Evolutionary conservation across 2,797 vertebrate genomes (phyloP).

Genomic region (Chaetophractus vellerosus): DNA sequence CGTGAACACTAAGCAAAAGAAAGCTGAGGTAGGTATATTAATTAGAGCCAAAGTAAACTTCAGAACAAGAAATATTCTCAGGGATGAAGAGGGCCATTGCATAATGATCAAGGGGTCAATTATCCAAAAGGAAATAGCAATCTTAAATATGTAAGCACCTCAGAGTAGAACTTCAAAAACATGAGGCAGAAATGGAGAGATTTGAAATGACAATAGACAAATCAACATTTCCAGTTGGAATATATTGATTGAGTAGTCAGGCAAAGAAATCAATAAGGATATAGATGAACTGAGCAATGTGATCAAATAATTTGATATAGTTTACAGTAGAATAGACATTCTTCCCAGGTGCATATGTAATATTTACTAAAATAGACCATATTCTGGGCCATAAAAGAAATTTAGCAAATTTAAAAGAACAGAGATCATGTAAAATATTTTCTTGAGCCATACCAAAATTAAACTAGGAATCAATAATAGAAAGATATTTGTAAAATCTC

Average conservation of each 20-base stretch:
- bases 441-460: constrained; percentile 2
- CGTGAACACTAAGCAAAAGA: neutral
- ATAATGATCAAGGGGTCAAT: neutral
- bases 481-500: constrained; percentile 14
- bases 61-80: constrained; percentile 28
- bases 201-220: too few species aligned
- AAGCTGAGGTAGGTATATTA: neutral
- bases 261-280: too few species aligned
- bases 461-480: constrained; percentile 57
- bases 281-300: too few species aligned
- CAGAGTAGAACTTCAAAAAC: neutral
- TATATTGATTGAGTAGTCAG: too few species aligned
- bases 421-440: neutral
- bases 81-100: neutral
- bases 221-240: too few species aligned
- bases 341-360: neutral
- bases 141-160: neutral
- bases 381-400: neutral
- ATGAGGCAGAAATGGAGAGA: too few species aligned
- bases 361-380: constrained; percentile 9
- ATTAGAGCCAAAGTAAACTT: neutral
- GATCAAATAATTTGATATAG: too few species aligned
- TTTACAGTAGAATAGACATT: neutral
- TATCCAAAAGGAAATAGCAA: neutral
- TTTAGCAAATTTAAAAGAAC: neutral